Evolutionary conservation across 2,113 vertebrate species (phyloP).

Genomic region (Nyctereutes procyonoides): DNA sequence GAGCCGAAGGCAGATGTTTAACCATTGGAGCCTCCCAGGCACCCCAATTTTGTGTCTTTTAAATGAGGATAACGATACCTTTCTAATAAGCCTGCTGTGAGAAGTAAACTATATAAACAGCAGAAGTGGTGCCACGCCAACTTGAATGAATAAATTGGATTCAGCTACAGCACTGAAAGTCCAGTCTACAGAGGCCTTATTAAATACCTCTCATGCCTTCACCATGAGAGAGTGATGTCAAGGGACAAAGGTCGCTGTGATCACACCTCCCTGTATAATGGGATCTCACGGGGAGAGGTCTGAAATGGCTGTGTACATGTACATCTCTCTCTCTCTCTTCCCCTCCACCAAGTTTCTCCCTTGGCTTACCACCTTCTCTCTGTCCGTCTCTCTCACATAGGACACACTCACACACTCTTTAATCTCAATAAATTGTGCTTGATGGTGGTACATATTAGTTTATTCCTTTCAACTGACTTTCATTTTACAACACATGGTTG

Average conservation of each 20-base stretch:
- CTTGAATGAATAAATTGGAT: neutral
- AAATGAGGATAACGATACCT: neutral
- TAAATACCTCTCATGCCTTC: neutral
- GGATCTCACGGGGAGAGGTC: neutral
- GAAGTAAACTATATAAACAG: neutral
- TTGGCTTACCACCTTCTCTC: neutral
- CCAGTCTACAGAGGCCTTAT: neutral
- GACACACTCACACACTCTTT: neutral
- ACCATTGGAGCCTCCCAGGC: too few relatives aligned
- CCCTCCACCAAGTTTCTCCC: neutral
- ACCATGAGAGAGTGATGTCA: neutral
- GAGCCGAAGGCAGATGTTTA: too few relatives aligned
- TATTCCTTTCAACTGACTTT: slow-evolving; percentile 13
- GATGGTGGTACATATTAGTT: neutral
- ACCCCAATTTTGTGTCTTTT: neutral
- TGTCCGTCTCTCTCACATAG: neutral
- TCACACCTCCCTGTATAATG: neutral
- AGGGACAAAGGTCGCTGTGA: neutral
- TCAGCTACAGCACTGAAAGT: neutral
- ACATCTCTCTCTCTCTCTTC: neutral
- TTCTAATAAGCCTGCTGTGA: neutral
- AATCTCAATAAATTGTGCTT: neutral
- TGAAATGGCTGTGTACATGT: neutral
- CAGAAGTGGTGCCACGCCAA: neutral
- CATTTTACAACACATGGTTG: neutral